Evolutionary conservation across 2,888 invertebrate species (phyloP).

Genomic region (Diadromus collaris): DNA sequence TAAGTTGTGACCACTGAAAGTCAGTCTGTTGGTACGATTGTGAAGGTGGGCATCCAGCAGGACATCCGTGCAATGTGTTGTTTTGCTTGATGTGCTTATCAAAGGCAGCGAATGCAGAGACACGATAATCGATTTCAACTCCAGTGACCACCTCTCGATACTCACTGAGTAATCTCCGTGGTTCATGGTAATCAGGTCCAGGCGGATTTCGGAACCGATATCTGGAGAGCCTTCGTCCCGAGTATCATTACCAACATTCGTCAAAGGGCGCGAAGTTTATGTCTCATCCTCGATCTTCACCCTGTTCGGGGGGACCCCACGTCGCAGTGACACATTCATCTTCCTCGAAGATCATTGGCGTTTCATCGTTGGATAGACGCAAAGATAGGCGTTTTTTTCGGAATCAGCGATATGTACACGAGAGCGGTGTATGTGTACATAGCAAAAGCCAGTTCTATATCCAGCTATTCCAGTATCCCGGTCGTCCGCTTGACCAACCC

Average conservation of each 20-base stretch:
- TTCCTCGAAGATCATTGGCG: conserved; percentile 28
- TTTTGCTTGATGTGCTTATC: no score
- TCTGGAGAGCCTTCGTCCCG: conserved; percentile 1
- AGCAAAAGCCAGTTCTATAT: conserved; percentile 17
- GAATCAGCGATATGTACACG: conserved; percentile 60
- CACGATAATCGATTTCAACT: no score
- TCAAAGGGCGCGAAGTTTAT: conserved; percentile 33
- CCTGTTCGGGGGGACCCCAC: not conserved
- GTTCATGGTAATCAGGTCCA: no score
- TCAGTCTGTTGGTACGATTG: no score
- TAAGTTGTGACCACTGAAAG: no score
- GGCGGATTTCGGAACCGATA: not conserved
- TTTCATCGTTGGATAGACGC: conserved; percentile 29
- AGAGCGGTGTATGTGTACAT: not conserved
- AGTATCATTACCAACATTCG: conserved; percentile 58
- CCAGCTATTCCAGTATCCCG: conserved; percentile 39
- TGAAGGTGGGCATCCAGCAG: no score
- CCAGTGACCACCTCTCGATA: no score
- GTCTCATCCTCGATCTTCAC: conserved; percentile 7
- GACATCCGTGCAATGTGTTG: no score
- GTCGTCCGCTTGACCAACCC: conserved; percentile 45
- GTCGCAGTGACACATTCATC: conserved; percentile 1
- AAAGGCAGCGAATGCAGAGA: no score
- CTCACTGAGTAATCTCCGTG: no score
- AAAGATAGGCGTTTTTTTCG: conserved; percentile 59